Conservation (phyloP, 2,113 vertebrate genomes). For the Hippocampus barbouri region DNA sequence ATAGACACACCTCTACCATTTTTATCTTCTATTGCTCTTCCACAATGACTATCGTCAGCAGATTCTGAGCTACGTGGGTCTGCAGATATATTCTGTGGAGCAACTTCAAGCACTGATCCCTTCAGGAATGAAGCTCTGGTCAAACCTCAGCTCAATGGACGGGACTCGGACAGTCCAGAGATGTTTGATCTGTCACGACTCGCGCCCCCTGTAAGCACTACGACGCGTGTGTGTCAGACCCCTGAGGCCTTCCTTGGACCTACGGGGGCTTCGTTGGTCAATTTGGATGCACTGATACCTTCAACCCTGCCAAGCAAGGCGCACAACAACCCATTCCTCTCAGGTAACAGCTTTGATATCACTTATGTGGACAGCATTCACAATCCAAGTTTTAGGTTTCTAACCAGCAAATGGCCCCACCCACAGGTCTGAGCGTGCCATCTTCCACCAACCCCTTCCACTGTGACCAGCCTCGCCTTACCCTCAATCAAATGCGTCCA, state of each 20-base stretch:
- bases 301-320: slow-evolving; percentile 69
- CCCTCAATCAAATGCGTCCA: slow-evolving; percentile 90
- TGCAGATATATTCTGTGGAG: slow-evolving; percentile 43
- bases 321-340: slow-evolving; percentile 87
- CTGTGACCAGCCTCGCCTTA: slow-evolving; percentile 81
- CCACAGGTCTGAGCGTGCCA: slow-evolving; percentile 80
- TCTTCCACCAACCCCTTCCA: slow-evolving; percentile 90
- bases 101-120: slow-evolving; percentile 69
- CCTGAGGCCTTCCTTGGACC: slow-evolving; percentile 90
- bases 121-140: slow-evolving; percentile 72
- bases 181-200: slow-evolving; percentile 76
- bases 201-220: slow-evolving; percentile 70
- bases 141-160: slow-evolving; percentile 76
- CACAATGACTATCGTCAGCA: slow-evolving; percentile 6
- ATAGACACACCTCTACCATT: neutral
- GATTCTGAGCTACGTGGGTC: slow-evolving; percentile 73
- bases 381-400: neutral
- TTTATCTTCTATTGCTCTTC: neutral
- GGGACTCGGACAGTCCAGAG: slow-evolving; percentile 71
- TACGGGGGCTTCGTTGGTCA: slow-evolving; percentile 87
- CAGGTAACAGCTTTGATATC: slow-evolving; percentile 65
- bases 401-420: neutral
- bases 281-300: slow-evolving; percentile 85
- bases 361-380: neutral
- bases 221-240: slow-evolving; percentile 76